Base-by-base conservation (phyloP, 2,113 vertebrate genomes). In the Brachirus orientalis region DNA sequence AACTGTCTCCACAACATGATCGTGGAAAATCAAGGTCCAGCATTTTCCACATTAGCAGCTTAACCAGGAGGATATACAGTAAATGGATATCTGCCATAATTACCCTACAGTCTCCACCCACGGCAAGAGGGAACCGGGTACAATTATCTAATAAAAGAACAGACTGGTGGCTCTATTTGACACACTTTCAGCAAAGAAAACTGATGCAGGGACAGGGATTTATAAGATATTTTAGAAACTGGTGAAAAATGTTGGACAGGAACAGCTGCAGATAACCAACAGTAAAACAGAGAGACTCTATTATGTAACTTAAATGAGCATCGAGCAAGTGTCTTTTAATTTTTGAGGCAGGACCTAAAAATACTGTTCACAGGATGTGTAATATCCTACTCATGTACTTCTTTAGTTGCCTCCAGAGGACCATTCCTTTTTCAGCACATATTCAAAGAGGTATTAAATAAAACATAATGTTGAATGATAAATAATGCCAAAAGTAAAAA, bases 41-140 rank as follows among this genome's bases (percentile, higher is more conserved):
- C 67, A 74, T 87, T 91, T 91, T 90, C 86, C 91, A 83, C 80
- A 92, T 91, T 83, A 88, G 82, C 65, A 71, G 77, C 63, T 86
- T 86, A 72, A 86, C 79, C 78, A 63, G 70, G 74, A 89, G 79
- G 75, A 82, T 37, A 79, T 16, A 3, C 16, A 53, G 51, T 73
- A 86, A 86, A 88, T 72, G 69, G 78, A 88, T 84, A 88, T 83
- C 71, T 74, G 48, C 69, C 63, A 73, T 62, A 68, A 72, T 80
- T 86, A 82, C 58, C 72, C 69, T n/a, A 47, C 61, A 66, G 8
- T 20, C 17, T 18, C 36, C 20, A 36, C 59, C 11, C 28, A 61
- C 37, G 10, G 68, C 62, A 79, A 75, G 55, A 66, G 73, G 58
- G 7, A 12, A 17, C 76, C 63, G 57, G 41, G 61, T 59, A 72